A percentile compares a stretch with the other conserved stretches of the same genome.
These are phyloP conservation scores for Drosophila nebulosa DNA, from an alignment of 1,140 invertebrate genomes.

Conservation along the genomic window DNA sequence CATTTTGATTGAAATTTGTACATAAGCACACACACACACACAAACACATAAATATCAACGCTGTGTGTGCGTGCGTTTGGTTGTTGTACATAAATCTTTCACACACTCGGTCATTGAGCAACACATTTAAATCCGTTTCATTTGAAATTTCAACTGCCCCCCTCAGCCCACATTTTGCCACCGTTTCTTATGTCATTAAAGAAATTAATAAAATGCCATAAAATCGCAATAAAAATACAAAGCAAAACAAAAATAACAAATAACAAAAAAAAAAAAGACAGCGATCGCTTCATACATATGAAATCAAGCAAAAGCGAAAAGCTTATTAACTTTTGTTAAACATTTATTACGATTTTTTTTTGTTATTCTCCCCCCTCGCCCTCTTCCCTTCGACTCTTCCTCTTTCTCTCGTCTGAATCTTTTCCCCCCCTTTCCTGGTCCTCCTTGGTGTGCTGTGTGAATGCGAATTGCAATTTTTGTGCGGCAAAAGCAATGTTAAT, in stretches of 20 bases:
- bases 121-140: conserved; percentile 36
- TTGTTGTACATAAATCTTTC: not conserved
- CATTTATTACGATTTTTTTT: conserved; percentile 51
- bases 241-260: conserved; percentile 1
- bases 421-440: not conserved
- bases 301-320: conserved; percentile 47
- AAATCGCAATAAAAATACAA: conserved; percentile 70
- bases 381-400: not conserved
- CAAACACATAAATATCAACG: not conserved
- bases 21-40: not conserved
- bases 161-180: not conserved
- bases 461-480: conserved; percentile 62
- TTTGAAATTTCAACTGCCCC: conserved; percentile 20
- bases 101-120: conserved; percentile 14
- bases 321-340: conserved; percentile 57
- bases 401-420: not conserved
- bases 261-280: no score
- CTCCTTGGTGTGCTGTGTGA: conserved; percentile 31
- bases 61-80: not conserved
- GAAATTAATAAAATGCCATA: conserved; percentile 74
- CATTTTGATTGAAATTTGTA: not conserved
- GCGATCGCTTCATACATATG: conserved; percentile 27
- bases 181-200: conserved; percentile 17
- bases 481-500: conserved; percentile 60
- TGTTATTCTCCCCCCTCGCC: not conserved